Evolutionary conservation across 2,797 vertebrate species (phyloP).

Genomic region (Chaetodon trifasciatus): DNA sequence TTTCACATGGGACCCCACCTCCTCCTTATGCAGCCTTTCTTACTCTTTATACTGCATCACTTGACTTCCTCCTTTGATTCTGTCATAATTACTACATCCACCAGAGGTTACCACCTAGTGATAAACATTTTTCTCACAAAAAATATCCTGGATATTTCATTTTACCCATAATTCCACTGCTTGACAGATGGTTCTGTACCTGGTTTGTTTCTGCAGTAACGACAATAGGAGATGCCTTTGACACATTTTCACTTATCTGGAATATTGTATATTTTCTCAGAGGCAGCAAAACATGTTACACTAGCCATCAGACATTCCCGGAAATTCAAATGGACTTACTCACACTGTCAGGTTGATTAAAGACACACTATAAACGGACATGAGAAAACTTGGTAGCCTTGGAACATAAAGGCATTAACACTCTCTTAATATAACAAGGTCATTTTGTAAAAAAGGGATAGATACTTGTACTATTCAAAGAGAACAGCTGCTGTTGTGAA

Average conservation of each 20-base stretch:
- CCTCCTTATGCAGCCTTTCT: too few species aligned
- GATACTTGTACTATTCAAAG: neutral
- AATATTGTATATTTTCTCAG: neutral
- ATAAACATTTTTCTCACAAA: too few species aligned
- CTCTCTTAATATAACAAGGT: neutral
- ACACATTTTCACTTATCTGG: neutral
- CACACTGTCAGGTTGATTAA: neutral
- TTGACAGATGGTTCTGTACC: conserved; percentile 2
- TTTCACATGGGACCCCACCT: too few species aligned
- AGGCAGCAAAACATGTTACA: neutral
- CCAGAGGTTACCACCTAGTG: too few species aligned
- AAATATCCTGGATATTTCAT: neutral
- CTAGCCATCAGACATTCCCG: neutral
- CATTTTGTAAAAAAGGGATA: neutral
- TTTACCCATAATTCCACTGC: neutral
- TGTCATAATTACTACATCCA: too few species aligned
- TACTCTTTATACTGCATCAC: too few species aligned
- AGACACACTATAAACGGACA: neutral
- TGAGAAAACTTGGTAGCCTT: neutral
- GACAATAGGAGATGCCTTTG: neutral
- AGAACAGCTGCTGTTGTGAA: neutral
- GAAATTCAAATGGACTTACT: neutral
- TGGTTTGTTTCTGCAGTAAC: neutral
- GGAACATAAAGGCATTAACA: neutral
- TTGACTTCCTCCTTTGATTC: too few species aligned